Evolutionary conservation across 2,888 invertebrate species (phyloP).

Genomic region (Marronus borbonicus): DNA sequence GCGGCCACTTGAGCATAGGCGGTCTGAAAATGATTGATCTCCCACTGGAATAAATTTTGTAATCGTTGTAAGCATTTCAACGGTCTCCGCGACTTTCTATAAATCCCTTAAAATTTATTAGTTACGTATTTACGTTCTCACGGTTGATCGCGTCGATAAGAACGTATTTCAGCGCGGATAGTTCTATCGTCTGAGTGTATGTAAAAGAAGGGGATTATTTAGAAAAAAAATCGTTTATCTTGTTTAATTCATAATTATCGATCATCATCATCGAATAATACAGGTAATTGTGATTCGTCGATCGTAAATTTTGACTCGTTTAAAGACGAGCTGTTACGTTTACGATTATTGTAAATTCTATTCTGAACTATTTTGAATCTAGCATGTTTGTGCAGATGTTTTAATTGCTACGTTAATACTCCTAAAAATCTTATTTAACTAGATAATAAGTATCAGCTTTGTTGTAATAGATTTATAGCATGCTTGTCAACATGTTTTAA

Average conservation of each 20-base stretch:
- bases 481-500: too few relatives aligned
- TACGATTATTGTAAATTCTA: background rate
- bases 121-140: background rate
- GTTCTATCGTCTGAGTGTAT: too few relatives aligned
- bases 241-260: too few relatives aligned
- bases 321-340: background rate
- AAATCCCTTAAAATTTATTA: slow-evolving; percentile 22
- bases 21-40: slow-evolving; percentile 10
- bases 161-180: too few relatives aligned
- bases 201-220: too few relatives aligned
- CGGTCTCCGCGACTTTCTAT: background rate
- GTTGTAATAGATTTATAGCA: too few relatives aligned
- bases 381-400: too few relatives aligned
- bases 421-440: too few relatives aligned
- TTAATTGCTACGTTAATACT: too few relatives aligned
- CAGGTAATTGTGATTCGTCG: background rate
- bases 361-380: background rate
- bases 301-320: background rate
- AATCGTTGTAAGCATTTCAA: slow-evolving; percentile 1
- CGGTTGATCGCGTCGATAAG: background rate
- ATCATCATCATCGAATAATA: background rate
- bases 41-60: background rate
- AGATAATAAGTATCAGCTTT: too few relatives aligned
- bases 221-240: too few relatives aligned
- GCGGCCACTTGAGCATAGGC: too few relatives aligned